A percentile compares a stretch with the other conserved stretches of the same genome.
Evolutionary conservation across 2,888 invertebrate genomes (phyloP).

Genomic region (Lordiphosa fenestrarum): DNA sequence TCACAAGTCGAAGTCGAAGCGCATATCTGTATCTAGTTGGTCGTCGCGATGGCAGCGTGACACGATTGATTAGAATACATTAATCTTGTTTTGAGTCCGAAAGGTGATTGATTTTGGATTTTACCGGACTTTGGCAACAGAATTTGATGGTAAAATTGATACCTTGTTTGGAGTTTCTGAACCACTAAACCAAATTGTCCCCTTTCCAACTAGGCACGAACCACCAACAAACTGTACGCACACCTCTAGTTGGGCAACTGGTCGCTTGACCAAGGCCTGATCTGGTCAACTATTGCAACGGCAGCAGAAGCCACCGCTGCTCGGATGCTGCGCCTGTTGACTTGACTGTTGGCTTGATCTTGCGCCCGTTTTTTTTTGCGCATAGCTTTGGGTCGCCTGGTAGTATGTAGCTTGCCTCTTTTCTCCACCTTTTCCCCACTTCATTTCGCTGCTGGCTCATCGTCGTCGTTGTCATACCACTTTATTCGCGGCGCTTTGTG

Average conservation of each 20-base stretch:
- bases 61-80: background rate
- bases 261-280: conserved; percentile 29
- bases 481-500: conserved; percentile 46
- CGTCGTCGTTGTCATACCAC: conserved; percentile 33
- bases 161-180: too few species aligned
- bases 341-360: conserved; percentile 55
- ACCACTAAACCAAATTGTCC: too few species aligned
- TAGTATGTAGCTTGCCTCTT: conserved; percentile 29
- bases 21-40: conserved; percentile 67
- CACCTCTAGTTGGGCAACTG: conserved; percentile 19
- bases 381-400: conserved; percentile 56
- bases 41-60: conserved; percentile 19
- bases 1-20: conserved; percentile 34
- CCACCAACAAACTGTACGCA: background rate
- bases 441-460: background rate
- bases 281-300: conserved; percentile 63
- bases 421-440: conserved; percentile 19
- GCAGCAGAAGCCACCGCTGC: conserved; percentile 27
- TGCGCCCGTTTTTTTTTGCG: conserved; percentile 61
- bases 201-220: too few species aligned
- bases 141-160: too few species aligned
- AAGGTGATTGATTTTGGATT: too few species aligned
- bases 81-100: too few species aligned
- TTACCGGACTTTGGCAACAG: too few species aligned
- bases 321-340: conserved; percentile 24